A percentile compares a stretch with the other conserved stretches of the same genome.
Conservation (phyloP, 2,888 invertebrate species). For the Nyleta sp. region DNA sequence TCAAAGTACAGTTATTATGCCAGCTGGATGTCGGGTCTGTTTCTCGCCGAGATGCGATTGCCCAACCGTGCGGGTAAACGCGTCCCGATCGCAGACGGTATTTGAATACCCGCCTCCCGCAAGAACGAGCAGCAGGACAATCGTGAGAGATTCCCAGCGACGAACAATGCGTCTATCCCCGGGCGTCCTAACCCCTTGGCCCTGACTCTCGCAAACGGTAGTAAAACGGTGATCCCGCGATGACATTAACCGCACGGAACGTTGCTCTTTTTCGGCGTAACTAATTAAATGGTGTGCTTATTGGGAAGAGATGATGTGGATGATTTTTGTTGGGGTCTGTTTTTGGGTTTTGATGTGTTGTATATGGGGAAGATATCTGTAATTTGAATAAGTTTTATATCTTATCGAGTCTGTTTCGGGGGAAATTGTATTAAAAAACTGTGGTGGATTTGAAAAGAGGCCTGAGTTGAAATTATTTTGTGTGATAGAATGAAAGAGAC, state of each 20-base stretch:
- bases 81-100: constrained; percentile 71
- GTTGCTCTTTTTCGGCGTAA: constrained; percentile 26
- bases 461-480: too few relatives aligned
- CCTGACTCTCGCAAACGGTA: constrained; percentile 73
- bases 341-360: too few relatives aligned
- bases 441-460: too few relatives aligned
- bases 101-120: constrained; percentile 79
- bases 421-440: too few relatives aligned
- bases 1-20: constrained; percentile 64
- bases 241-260: constrained; percentile 69
- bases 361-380: too few relatives aligned
- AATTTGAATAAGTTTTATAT: too few relatives aligned
- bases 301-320: too few relatives aligned
- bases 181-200: constrained; percentile 64
- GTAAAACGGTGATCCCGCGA: constrained; percentile 73
- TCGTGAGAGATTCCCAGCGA: constrained; percentile 81
- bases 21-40: constrained; percentile 61
- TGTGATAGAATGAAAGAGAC: too few relatives aligned
- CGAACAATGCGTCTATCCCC: constrained; percentile 76
- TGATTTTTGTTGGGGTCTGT: too few relatives aligned
- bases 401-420: too few relatives aligned
- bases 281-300: too few relatives aligned
- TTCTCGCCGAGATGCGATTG: constrained; percentile 70
- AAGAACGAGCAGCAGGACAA: constrained; percentile 79
- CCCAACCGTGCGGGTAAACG: constrained; percentile 75